Evolutionary conservation across 2,113 vertebrate species (phyloP), one percentile per base, ranked within the genome.

Genomic region (Thunnus maccoyii): DNA sequence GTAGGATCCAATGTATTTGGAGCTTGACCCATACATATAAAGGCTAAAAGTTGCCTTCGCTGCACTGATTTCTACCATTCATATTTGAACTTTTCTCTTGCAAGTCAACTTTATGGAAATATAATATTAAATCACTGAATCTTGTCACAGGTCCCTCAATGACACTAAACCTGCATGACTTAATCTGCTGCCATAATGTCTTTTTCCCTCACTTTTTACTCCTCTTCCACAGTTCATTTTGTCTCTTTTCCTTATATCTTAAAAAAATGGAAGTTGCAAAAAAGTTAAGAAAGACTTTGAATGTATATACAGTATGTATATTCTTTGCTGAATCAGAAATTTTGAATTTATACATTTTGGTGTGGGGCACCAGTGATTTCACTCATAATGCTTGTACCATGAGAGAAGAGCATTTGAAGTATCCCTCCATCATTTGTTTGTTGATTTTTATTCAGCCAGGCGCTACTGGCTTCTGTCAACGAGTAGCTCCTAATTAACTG

Each of bases 231-330:
- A 18, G 6, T n/a, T 30, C 57, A 44, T 52, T 27, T 9, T 36
- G 5, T 64, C 32, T 46, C 1, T 46, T 47, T 20, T 15, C 46
- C 61, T 15, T 20, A 64, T 14, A n/a, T 64, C n/a, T 64, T 44
- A 12, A 46, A 44, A 63, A 47, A 64, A 11, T 47, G 36, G n/a
- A 64, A 46, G 20, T 64, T 64, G 41, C 46, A 20, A 63, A 63
- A 20, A 14, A 9, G 11, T 46, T n/a, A 64, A 22, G n/a, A 14
- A 47, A 4, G 8, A 22, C 27, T 66, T 27, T 66, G 22, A 25
- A 48, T 66, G 27, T 16, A 17, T n/a, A 15, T 20, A 64, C n/a
- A 30, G 27, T 30, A 30, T 30, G 9, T 41, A 8, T 41, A 41
- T 41, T 9, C 36, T 55, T 22, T 51, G 27, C 36, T 72, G 18